phyloP scores from a whole-genome alignment of 2,888 invertebrate species.

The Macropis europaea region DNA sequence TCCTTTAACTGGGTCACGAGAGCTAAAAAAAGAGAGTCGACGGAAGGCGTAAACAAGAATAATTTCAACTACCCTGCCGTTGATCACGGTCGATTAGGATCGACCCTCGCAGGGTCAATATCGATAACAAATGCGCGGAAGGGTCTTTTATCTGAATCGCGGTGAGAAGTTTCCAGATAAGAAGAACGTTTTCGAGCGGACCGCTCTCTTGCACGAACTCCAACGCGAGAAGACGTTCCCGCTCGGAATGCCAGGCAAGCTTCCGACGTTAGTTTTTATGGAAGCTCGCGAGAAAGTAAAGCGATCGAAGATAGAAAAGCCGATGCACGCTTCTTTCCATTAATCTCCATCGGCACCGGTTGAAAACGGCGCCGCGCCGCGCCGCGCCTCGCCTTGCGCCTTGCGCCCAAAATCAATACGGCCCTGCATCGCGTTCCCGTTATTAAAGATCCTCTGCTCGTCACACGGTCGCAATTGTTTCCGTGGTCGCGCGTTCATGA shows the following conservation, averaged over 20 bases:
- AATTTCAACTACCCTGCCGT: not conserved
- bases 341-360: constrained; percentile 62
- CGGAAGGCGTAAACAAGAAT: too few relatives aligned
- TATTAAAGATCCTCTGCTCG: constrained; percentile 58
- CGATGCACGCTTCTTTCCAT: constrained; percentile 49
- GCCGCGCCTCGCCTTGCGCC: constrained; percentile 42
- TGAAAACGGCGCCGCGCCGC: too few relatives aligned
- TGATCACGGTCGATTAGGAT: too few relatives aligned
- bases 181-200: not conserved
- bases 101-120: not conserved
- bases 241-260: too few relatives aligned
- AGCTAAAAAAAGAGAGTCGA: too few relatives aligned
- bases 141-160: not conserved
- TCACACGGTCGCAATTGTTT: constrained; percentile 30
- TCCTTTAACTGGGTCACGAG: too few relatives aligned
- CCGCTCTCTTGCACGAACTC: not conserved
- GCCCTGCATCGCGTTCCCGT: constrained; percentile 52
- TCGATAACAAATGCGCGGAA: constrained; percentile 11
- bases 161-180: constrained; percentile 1
- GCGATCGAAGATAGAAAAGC: too few relatives aligned
- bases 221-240: too few relatives aligned
- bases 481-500: constrained; percentile 49
- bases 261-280: too few relatives aligned
- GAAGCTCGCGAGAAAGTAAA: too few relatives aligned
- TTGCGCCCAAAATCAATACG: constrained; percentile 62